A percentile compares a stretch with the other conserved stretches of the same genome.
These are phyloP conservation scores for Aspidiotus destructor DNA, from an alignment of 2,888 invertebrate genomes.

Conservation along the genomic window DNA sequence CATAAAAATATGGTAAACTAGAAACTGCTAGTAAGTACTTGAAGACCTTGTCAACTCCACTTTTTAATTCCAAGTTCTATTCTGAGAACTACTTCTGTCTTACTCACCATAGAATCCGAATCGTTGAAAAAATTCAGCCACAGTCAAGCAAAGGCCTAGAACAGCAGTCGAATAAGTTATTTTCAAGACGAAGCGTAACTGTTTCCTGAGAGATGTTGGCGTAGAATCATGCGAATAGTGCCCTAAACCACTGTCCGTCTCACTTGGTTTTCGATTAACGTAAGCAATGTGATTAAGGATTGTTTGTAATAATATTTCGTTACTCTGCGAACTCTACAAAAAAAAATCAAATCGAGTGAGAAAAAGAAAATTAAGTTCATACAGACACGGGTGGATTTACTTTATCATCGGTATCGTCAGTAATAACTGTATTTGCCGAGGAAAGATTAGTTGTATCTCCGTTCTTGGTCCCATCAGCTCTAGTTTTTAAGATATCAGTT, in stretches of 20 bases:
- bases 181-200: slow-evolving; percentile 46
- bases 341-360: neutral
- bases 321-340: slow-evolving; percentile 17
- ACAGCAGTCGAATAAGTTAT: slow-evolving; percentile 48
- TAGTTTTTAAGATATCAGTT: neutral
- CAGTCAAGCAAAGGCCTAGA: slow-evolving; percentile 47
- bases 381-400: neutral
- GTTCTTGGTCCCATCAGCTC: neutral
- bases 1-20: too few species aligned
- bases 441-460: neutral
- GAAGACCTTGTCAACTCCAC: too few species aligned
- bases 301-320: slow-evolving; percentile 44
- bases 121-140: slow-evolving; percentile 46
- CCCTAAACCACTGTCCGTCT: slow-evolving; percentile 33
- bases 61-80: too few species aligned
- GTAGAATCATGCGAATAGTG: slow-evolving; percentile 27
- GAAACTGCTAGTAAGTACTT: too few species aligned
- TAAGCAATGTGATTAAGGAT: slow-evolving; percentile 50
- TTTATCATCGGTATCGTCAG: slow-evolving; percentile 11
- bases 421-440: neutral
- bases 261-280: slow-evolving; percentile 42
- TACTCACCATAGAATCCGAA: slow-evolving; percentile 47
- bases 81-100: too few species aligned
- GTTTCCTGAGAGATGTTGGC: slow-evolving; percentile 41
- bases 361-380: neutral